Evolutionary conservation across 2,888 invertebrate species (phyloP).

Genomic region (Xestia ashworthii): DNA sequence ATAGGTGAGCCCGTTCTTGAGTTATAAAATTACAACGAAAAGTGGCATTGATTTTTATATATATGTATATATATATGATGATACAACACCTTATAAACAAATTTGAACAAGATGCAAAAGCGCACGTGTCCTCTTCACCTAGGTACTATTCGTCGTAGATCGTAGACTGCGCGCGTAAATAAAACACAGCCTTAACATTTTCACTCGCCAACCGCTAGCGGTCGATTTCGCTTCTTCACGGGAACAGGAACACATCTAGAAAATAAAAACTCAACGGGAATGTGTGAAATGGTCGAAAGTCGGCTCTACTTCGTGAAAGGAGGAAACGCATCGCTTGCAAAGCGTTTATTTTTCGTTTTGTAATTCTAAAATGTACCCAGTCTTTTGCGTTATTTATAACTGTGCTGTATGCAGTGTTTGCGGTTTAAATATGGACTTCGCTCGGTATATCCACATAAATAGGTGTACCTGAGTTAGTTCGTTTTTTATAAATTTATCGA

Average conservation of each 20-base stretch:
- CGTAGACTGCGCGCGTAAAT: slow-evolving; percentile 26
- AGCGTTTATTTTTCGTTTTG: slow-evolving; percentile 30
- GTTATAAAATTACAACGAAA: too few species aligned
- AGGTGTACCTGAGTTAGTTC: too few species aligned
- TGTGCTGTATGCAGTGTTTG: neutral
- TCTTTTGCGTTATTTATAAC: slow-evolving; percentile 8
- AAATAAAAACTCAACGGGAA: slow-evolving; percentile 53
- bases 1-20: too few species aligned
- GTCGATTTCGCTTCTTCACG: slow-evolving; percentile 58
- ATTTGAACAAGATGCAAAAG: neutral
- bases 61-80: too few species aligned
- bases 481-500: too few species aligned
- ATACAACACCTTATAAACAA: neutral
- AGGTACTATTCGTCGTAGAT: neutral
- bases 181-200: slow-evolving; percentile 45
- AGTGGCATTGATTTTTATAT: too few species aligned
- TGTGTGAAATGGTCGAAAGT: slow-evolving; percentile 49
- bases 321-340: slow-evolving; percentile 27
- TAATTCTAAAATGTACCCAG: slow-evolving; percentile 25
- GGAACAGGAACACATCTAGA: slow-evolving; percentile 59
- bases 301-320: slow-evolving; percentile 38
- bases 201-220: slow-evolving; percentile 58
- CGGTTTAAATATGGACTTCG: neutral
- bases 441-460: neutral
- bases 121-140: neutral